phyloP scores from a whole-genome alignment of 2,888 invertebrate genomes.

The Drosophila anomalata region DNA sequence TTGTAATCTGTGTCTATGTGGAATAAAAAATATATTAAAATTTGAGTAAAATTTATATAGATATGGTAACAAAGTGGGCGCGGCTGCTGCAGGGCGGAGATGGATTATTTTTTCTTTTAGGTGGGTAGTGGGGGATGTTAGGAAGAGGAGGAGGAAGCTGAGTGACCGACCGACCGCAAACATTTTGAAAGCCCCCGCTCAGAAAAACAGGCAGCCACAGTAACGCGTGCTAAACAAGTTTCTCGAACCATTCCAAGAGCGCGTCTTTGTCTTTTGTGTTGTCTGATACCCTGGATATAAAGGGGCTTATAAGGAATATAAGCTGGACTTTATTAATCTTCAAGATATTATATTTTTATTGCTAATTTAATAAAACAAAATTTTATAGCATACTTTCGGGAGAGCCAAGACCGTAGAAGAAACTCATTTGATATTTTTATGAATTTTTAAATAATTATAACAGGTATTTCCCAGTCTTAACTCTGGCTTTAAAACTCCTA shows the following conservation, averaged over 20 bases:
- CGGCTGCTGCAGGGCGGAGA: constrained; percentile 7
- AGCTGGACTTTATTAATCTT: background rate
- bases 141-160: constrained; percentile 13
- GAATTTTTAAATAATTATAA: background rate
- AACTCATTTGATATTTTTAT: no score
- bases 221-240: constrained; percentile 82
- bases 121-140: constrained; percentile 4
- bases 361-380: background rate
- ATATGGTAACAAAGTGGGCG: constrained; percentile 29
- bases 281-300: constrained; percentile 20
- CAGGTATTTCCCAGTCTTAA: background rate
- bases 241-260: constrained; percentile 63
- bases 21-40: constrained; percentile 49
- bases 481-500: background rate
- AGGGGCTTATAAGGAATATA: background rate
- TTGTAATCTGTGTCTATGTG: constrained; percentile 24
- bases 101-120: background rate
- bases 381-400: constrained; percentile 31
- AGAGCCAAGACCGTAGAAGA: background rate
- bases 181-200: constrained; percentile 67
- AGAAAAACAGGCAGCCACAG: constrained; percentile 79
- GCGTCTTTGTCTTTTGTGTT: constrained; percentile 66
- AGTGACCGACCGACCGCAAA: constrained; percentile 75
- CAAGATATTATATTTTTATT: background rate
- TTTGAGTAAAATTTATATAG: background rate